Percentiles rank a stretch among this genome's conserved stretches.
Conservation (phyloP, 2,113 vertebrate species). For the Callipepla squamata region DNA sequence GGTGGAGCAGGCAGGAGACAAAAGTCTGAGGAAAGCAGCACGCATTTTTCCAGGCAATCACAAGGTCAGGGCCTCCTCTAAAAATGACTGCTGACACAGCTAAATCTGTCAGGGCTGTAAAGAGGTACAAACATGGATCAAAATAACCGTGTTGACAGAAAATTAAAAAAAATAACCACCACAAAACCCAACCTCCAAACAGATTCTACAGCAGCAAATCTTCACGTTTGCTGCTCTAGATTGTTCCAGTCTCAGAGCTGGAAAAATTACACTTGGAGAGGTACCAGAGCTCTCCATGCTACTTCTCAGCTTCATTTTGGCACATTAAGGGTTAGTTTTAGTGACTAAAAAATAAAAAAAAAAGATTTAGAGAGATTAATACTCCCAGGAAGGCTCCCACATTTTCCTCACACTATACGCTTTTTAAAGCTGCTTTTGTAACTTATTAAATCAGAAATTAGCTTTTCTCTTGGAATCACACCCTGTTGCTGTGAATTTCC, state of each 20-base stretch:
- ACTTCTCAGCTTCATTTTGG: not conserved
- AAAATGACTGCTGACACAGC: slow-evolving; percentile 59
- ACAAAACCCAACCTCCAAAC: not conserved
- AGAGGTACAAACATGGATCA: slow-evolving; percentile 22
- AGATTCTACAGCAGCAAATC: slow-evolving; percentile 16
- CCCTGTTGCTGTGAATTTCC: not conserved
- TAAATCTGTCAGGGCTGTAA: slow-evolving; percentile 7
- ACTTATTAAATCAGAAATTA: not conserved
- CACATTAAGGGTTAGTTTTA: slow-evolving; percentile 15
- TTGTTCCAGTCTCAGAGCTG: slow-evolving; percentile 16
- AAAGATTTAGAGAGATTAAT: not conserved
- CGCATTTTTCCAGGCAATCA: not conserved
- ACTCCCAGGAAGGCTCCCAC: not conserved
- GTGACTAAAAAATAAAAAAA: not conserved
- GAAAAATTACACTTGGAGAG: slow-evolving; percentile 19
- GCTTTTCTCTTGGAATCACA: not conserved
- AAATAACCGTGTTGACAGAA: slow-evolving; percentile 22
- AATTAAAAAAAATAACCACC: not conserved
- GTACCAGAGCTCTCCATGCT: not conserved
- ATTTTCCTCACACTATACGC: not conserved
- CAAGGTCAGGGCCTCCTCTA: slow-evolving; percentile 70
- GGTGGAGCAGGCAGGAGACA: slow-evolving; percentile 49
- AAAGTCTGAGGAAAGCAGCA: slow-evolving; percentile 51
- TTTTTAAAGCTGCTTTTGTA: not conserved
- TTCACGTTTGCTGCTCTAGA: slow-evolving; percentile 32